Base-by-base conservation (phyloP, 1,140 invertebrate genomes). In the Aphaenogaster ashmeadi region DNA sequence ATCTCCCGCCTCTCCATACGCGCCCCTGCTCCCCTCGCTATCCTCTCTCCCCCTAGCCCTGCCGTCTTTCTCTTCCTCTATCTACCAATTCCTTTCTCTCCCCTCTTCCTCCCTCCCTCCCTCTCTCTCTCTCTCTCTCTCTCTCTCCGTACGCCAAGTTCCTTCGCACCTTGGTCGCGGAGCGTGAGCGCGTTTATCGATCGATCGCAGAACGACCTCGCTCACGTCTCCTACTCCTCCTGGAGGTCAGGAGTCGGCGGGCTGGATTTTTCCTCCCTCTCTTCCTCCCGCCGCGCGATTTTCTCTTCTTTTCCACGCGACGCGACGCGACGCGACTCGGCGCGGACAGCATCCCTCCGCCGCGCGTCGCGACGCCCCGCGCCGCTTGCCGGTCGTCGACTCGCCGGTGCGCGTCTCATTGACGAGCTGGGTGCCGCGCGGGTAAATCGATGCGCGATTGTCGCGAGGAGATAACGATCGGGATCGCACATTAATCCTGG, bases 161-260 rank as follows among this genome's bases (percentile, higher is more conserved):
- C 85, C 91, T 91, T 91, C 85, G 80, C 90, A 89, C 89, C 90
- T 90, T 89, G 33, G 80, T 47, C 50, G 69, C 54, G 13, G 71
- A 80, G 85, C 89, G 80, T 88, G 84, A 92, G 87, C 88, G 85
- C 88, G 58, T 84, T 87, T 89, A 92, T 81, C 78, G 78, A 92
- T 92, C 92, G 91, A 92, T 92, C 88, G 85, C 75, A 69, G 85
- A 88, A 90, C 91, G 77, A 90, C 91, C 89, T 91, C 88, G 78
- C 87, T 91, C 88, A 87, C 87, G 71, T 89, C 87, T 88, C 86
- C 85, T 91, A 88, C 83, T 88, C 77, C 66, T 77, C 80, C 88
- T 91, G 84, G 90, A 91, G 90, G 90, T 91, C 90, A 91, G 90
- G 78, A 91, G 87, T 88, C 71, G 87, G 87, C 77, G 77, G 87